Percentiles rank a stretch among this genome's conserved stretches.
Conservation (phyloP, 2,113 vertebrate genomes). For the Dolichotis patagonum region DNA sequence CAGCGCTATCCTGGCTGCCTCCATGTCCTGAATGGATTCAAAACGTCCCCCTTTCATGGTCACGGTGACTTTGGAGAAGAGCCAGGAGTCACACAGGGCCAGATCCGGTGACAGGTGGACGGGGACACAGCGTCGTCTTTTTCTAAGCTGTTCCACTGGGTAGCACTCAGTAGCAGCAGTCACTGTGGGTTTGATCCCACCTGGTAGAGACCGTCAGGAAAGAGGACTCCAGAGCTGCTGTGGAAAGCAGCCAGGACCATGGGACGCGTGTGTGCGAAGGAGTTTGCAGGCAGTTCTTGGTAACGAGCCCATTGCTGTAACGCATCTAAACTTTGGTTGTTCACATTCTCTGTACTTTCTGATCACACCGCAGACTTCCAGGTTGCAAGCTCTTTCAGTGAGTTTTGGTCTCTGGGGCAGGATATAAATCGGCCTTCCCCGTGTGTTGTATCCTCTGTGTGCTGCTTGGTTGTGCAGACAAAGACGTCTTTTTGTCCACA, state of each 20-base stretch:
- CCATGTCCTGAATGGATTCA: background rate
- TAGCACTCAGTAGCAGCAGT: background rate
- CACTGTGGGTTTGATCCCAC: background rate
- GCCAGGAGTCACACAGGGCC: background rate
- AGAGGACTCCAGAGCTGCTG: background rate
- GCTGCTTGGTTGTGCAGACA: background rate
- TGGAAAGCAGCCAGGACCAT: background rate
- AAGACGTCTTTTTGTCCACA: background rate
- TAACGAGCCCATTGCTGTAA: background rate
- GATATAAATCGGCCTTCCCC: background rate
- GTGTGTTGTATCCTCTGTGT: background rate
- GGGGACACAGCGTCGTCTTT: background rate
- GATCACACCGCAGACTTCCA: background rate
- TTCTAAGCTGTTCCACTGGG: background rate
- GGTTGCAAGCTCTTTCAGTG: background rate
- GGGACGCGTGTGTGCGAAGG: background rate
- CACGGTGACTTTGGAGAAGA: background rate
- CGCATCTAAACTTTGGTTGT: background rate
- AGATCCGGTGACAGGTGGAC: background rate
- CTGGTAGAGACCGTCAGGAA: background rate
- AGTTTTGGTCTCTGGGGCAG: background rate
- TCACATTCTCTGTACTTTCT: background rate
- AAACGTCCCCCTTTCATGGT: background rate
- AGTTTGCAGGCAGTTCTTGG: background rate
- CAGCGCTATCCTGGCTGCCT: background rate